Percentiles rank a stretch among this genome's conserved stretches.
phyloP scores from a whole-genome alignment of 2,797 vertebrate species.

The Macroramphosus scolopax region DNA sequence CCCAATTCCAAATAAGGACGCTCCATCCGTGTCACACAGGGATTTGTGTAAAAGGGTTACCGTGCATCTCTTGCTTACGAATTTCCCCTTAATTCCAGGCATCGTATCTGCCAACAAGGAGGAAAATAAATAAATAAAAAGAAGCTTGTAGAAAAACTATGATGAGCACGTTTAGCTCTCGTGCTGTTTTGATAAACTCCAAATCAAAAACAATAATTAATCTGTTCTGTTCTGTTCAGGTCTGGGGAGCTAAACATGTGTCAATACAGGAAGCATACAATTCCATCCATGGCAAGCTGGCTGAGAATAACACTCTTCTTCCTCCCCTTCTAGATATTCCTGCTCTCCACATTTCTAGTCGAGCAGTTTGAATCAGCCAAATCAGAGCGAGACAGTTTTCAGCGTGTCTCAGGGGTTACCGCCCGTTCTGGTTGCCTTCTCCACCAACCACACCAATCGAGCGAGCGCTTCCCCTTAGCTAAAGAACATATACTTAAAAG shows the following conservation, averaged over 20 bases:
- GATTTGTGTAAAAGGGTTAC: slow-evolving; percentile 44
- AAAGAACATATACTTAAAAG: no score
- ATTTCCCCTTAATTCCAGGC: slow-evolving; percentile 31
- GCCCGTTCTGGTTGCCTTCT: slow-evolving; percentile 6
- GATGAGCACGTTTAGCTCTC: slow-evolving; percentile 30
- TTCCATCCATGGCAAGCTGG: slow-evolving; percentile 12
- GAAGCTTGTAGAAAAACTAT: slow-evolving; percentile 15
- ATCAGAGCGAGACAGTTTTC: neutral
- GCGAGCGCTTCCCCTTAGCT: neutral
- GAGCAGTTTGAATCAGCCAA: slow-evolving; percentile 11
- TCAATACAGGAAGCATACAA: slow-evolving; percentile 30
- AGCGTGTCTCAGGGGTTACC: neutral
- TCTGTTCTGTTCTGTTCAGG: slow-evolving; percentile 25
- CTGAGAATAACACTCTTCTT: neutral
- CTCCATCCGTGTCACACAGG: slow-evolving; percentile 21
- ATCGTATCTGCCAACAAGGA: slow-evolving; percentile 9
- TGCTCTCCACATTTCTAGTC: slow-evolving; percentile 9
- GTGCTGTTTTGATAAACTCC: slow-evolving; percentile 22
- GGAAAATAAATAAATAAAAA: neutral
- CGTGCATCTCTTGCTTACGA: slow-evolving; percentile 22
- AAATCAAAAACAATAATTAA: slow-evolving; percentile 40
- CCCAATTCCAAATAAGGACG: slow-evolving; percentile 32
- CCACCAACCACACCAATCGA: slow-evolving; percentile 15
- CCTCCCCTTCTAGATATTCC: slow-evolving; percentile 5
- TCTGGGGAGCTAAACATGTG: slow-evolving; percentile 29